phyloP scores from a whole-genome alignment of 2,888 invertebrate genomes.

The Pecten maximus region DNA sequence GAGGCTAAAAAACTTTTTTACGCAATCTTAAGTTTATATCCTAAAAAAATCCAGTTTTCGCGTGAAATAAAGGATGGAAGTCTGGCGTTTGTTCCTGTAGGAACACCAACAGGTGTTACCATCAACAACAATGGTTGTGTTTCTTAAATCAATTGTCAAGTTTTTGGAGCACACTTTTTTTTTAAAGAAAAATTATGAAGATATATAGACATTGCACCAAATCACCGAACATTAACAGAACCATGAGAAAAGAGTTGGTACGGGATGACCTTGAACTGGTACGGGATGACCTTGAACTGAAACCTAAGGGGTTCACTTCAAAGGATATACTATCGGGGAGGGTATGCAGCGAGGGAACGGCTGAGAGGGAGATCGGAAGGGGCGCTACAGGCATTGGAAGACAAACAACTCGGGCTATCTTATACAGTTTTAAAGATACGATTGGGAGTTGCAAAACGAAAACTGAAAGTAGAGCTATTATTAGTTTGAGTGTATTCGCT shows the following conservation, averaged over 20 bases:
- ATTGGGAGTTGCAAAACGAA: no score
- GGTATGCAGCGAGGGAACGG: background rate
- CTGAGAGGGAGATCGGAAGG: no score
- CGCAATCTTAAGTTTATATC: background rate
- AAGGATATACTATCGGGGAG: slow-evolving; percentile 3
- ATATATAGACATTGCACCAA: slow-evolving; percentile 11
- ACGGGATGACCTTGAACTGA: background rate
- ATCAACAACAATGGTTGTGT: background rate
- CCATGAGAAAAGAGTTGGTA: slow-evolving; percentile 9
- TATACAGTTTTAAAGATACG: no score
- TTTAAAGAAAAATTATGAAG: background rate
- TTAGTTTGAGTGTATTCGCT: no score
- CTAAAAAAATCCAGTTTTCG: background rate
- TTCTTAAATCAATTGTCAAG: background rate
- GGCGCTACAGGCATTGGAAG: background rate
- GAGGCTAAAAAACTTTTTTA: background rate
- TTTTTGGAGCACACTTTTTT: background rate
- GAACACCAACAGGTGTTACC: background rate
- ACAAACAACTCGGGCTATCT: background rate
- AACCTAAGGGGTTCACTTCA: background rate
- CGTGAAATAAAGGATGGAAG: background rate
- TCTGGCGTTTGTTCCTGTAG: background rate
- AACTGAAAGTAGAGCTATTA: no score
- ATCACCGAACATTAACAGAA: background rate
- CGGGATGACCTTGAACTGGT: background rate